phyloP scores from a whole-genome alignment of 2,797 vertebrate genomes.

The Leptoclinus maculatus region DNA sequence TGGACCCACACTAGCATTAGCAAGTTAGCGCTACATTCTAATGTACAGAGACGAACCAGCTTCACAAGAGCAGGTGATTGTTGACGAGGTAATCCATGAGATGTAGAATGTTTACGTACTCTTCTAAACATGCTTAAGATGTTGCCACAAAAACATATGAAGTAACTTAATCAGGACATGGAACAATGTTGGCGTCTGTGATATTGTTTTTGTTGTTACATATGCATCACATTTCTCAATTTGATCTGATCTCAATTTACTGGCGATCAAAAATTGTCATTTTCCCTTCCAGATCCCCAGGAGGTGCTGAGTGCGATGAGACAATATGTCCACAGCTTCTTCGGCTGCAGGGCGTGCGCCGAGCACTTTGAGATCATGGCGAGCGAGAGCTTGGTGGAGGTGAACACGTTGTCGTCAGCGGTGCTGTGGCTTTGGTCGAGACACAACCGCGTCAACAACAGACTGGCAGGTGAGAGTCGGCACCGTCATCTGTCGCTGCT shows the following conservation, averaged over 20 bases:
- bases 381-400: conserved; percentile 76
- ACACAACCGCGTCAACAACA: conserved; percentile 93
- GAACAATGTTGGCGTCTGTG: background rate
- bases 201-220: background rate
- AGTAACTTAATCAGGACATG: background rate
- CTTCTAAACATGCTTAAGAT: background rate
- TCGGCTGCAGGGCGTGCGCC: conserved; percentile 90
- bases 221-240: background rate
- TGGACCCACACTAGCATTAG: conserved; percentile 32
- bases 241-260: background rate
- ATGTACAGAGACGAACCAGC: conserved; percentile 20
- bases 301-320: conserved; percentile 90
- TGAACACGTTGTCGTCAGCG: conserved; percentile 66
- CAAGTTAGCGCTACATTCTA: conserved; percentile 13
- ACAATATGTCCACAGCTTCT: conserved; percentile 88
- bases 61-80: conserved; percentile 8
- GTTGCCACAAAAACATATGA: background rate
- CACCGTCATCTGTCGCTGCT: background rate
- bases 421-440: conserved; percentile 92
- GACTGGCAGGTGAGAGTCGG: conserved; percentile 86
- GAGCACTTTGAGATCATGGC: conserved; percentile 93
- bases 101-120: background rate
- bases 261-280: background rate
- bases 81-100: conserved; percentile 9
- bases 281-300: conserved; percentile 75